These are phyloP conservation scores for Barnardius zonarius DNA, from an alignment of 2,113 vertebrate species.

Conservation along the genomic window DNA sequence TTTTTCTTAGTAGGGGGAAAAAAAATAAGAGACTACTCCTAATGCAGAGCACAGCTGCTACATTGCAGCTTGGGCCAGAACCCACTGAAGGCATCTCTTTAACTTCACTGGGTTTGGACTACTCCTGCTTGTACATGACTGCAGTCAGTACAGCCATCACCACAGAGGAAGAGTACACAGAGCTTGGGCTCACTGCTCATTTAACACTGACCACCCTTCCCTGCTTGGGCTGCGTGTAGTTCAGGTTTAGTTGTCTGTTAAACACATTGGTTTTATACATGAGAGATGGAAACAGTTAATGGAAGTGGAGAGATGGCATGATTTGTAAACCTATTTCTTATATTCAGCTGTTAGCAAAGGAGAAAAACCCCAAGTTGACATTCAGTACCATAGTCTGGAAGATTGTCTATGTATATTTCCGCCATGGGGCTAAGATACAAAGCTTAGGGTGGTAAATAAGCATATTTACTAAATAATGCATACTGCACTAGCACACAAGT, in stretches of 20 bases:
- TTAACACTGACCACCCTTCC: background rate
- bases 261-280: background rate
- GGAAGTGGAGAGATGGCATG: background rate
- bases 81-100: background rate
- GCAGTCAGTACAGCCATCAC: background rate
- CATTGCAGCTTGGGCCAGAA: background rate
- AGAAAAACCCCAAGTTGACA: background rate
- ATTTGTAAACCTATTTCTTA: background rate
- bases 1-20: background rate
- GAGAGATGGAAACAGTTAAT: background rate
- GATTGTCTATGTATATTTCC: background rate
- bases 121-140: background rate
- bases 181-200: background rate
- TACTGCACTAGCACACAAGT: background rate
- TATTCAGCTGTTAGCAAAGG: background rate
- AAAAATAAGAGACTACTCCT: background rate
- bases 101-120: background rate
- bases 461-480: conserved; percentile 1
- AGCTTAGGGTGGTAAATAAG: background rate
- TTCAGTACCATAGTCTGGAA: background rate
- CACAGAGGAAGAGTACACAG: background rate
- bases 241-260: background rate
- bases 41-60: background rate
- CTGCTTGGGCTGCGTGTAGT: background rate
- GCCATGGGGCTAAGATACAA: background rate